phyloP scores from a whole-genome alignment of 2,113 vertebrate species.

The Etia nguti region DNA sequence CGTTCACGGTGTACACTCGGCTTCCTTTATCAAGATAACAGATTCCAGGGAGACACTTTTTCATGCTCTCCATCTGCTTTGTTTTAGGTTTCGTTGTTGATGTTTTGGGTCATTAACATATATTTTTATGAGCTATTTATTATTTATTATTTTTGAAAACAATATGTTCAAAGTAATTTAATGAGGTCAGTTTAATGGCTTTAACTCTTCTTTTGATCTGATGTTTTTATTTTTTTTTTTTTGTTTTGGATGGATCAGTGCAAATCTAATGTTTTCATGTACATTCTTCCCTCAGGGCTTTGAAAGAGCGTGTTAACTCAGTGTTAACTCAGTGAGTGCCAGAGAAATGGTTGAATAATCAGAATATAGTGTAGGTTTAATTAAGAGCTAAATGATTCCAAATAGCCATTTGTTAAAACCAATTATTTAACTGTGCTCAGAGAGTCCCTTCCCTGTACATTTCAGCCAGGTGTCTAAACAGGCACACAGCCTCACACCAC shows the following conservation, averaged over 20 bases:
- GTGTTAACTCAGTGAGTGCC: not conserved
- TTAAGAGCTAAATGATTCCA: conserved; percentile 18
- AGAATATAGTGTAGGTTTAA: not conserved
- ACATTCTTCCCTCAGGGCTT: not conserved
- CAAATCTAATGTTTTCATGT: not conserved
- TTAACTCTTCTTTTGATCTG: not conserved
- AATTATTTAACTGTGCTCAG: conserved; percentile 4
- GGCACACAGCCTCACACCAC: not conserved
- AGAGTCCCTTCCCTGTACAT: not conserved
- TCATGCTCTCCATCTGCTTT: not conserved
- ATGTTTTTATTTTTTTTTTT: not conserved
- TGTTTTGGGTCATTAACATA: not conserved
- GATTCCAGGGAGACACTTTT: not conserved
- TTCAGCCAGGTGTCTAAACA: not conserved
- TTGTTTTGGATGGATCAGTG: not conserved
- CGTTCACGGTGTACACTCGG: not conserved
- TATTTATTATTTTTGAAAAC: not conserved
- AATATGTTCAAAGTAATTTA: not conserved
- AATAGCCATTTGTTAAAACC: conserved; percentile 23
- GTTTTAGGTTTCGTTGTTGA: not conserved
- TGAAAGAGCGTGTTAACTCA: not conserved
- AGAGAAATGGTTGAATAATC: not conserved
- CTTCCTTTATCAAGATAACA: not conserved
- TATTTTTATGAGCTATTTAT: not conserved
- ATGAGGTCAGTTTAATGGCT: not conserved